Percentiles rank a stretch among this genome's conserved stretches.
These are phyloP conservation scores for Anarsia innoxiella DNA, from an alignment of 2,888 invertebrate genomes.

Conservation along the genomic window DNA sequence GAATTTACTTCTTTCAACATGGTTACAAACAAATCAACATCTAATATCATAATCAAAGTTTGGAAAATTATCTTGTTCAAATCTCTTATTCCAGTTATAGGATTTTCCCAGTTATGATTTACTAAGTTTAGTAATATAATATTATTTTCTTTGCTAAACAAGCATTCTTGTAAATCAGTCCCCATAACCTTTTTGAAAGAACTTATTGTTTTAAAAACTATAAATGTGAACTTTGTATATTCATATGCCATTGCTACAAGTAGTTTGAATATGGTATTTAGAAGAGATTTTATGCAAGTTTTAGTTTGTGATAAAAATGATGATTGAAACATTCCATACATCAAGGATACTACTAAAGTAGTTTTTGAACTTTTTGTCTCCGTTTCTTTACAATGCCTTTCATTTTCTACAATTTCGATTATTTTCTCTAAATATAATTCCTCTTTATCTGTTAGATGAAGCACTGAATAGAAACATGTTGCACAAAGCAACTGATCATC, in stretches of 20 bases:
- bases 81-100: conserved; percentile 72
- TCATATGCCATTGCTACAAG: conserved; percentile 51
- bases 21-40: conserved; percentile 30
- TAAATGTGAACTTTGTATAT: conserved; percentile 70
- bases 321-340: conserved; percentile 65
- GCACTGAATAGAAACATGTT: conserved; percentile 52
- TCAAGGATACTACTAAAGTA: conserved; percentile 40
- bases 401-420: conserved; percentile 28
- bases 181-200: conserved; percentile 54
- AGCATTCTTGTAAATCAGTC: conserved; percentile 37
- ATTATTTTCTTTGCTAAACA: conserved; percentile 41
- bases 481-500: conserved; percentile 61
- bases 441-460: conserved; percentile 33
- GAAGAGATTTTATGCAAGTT: conserved; percentile 25
- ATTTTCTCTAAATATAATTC: conserved; percentile 36
- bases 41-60: conserved; percentile 39
- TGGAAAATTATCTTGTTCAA: conserved; percentile 66
- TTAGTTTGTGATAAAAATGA: conserved; percentile 34
- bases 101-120: conserved; percentile 78
- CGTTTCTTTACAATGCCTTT: conserved; percentile 24
- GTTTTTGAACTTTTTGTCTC: conserved; percentile 23
- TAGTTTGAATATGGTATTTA: conserved; percentile 39
- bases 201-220: conserved; percentile 66
- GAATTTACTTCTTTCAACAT: conserved; percentile 44
- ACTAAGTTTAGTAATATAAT: conserved; percentile 61